These are phyloP conservation scores for Eristalis pertinax DNA, from an alignment of 2,888 invertebrate genomes.

Conservation along the genomic window DNA sequence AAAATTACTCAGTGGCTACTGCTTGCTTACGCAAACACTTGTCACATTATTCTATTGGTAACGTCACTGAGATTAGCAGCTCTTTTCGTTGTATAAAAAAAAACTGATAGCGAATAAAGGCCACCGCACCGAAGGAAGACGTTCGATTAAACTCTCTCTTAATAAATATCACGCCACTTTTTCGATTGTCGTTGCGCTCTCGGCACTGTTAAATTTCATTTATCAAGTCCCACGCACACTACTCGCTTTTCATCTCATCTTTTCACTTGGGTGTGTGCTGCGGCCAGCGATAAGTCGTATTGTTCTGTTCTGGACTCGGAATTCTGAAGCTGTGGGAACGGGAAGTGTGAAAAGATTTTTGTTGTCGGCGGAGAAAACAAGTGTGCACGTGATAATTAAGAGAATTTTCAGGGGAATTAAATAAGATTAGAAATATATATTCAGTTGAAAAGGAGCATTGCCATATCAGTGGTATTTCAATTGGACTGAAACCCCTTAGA, in stretches of 20 bases:
- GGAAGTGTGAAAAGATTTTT: neutral
- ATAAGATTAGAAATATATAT: neutral
- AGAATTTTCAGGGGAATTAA: neutral
- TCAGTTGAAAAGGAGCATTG: neutral
- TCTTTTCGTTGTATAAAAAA: conserved; percentile 2
- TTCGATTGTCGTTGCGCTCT: conserved; percentile 25
- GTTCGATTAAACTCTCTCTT: conserved; percentile 29
- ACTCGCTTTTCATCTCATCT: neutral
- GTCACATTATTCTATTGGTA: neutral
- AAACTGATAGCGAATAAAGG: conserved; percentile 9
- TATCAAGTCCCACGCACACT: neutral
- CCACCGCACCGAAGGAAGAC: conserved; percentile 23
- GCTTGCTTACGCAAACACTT: neutral
- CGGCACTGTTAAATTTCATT: neutral
- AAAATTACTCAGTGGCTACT: neutral
- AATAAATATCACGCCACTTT: conserved; percentile 45
- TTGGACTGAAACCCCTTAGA: too few species aligned
- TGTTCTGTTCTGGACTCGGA: neutral
- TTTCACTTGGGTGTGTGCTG: neutral
- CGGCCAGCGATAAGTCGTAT: neutral
- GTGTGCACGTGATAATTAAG: neutral
- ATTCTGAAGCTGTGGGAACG: neutral
- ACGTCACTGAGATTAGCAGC: neutral
- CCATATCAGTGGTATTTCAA: neutral
- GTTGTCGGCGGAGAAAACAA: neutral